phyloP scores from a whole-genome alignment of 1,140 invertebrate species.

The Prorops nasuta region DNA sequence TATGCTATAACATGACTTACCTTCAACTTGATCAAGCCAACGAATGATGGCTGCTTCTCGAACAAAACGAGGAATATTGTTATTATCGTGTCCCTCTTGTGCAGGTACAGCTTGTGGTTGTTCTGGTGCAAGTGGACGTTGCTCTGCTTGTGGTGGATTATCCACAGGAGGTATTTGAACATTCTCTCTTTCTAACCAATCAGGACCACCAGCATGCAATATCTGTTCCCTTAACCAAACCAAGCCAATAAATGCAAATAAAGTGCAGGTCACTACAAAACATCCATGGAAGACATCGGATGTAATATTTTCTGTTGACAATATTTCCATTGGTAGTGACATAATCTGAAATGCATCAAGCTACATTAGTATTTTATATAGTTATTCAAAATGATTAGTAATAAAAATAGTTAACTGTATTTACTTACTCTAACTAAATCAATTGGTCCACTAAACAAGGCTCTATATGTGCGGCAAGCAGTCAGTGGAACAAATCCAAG shows the following conservation, averaged over 20 bases:
- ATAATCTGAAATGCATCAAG: constrained; percentile 57
- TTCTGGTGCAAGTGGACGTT: constrained; percentile 24
- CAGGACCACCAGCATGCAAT: constrained; percentile 92
- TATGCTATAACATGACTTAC: constrained; percentile 8
- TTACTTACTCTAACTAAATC: constrained; percentile 63
- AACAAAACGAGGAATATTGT: constrained; percentile 51
- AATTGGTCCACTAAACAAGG: constrained; percentile 86
- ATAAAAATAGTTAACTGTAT: not conserved
- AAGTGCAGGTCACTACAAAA: constrained; percentile 93
- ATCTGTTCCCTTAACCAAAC: constrained; percentile 99
- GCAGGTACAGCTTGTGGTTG: constrained; percentile 29
- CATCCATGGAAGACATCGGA: constrained; percentile 94
- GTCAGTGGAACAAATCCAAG: constrained; percentile 94
- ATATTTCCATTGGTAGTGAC: constrained; percentile 86
- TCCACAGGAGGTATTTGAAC: constrained; percentile 46
- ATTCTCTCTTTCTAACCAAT: constrained; percentile 84
- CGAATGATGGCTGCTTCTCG: constrained; percentile 34
- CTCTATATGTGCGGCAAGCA: constrained; percentile 93
- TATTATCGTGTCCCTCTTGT: constrained; percentile 48
- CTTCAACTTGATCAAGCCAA: constrained; percentile 27
- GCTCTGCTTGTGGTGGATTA: constrained; percentile 37
- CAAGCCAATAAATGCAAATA: constrained; percentile 94
- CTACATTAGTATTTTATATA: not conserved
- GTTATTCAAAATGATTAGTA: constrained; percentile 1
- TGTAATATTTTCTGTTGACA: constrained; percentile 90